Percentiles rank a stretch among this genome's conserved stretches.
phyloP scores from a whole-genome alignment of 2,888 invertebrate genomes.

The Mechanitis mazaeus region DNA sequence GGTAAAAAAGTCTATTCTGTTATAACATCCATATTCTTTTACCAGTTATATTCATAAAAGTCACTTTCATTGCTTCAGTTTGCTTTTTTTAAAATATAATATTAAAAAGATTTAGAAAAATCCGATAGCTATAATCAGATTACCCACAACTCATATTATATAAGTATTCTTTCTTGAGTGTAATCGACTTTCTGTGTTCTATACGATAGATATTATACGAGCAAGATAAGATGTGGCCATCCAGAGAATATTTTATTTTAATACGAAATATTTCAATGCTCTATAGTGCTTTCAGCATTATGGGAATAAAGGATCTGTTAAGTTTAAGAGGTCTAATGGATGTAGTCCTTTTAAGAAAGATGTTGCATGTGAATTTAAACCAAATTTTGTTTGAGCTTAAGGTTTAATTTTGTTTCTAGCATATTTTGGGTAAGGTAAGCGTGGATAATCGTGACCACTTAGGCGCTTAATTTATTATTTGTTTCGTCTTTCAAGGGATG shows the following conservation, averaged over 20 bases:
- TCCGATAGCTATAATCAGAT: conserved; percentile 12
- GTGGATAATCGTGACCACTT: conserved; percentile 34
- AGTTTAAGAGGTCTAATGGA: conserved; percentile 33
- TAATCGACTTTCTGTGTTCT: conserved; percentile 66
- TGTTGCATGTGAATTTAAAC: conserved; percentile 20
- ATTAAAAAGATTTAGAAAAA: conserved; percentile 9
- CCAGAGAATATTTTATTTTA: conserved; percentile 49
- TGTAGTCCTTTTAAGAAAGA: conserved; percentile 25
- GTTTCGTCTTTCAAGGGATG: conserved; percentile 33
- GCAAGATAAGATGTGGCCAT: conserved; percentile 51
- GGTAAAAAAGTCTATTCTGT: too few species aligned
- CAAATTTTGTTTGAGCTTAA: conserved; percentile 6
- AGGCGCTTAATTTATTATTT: conserved; percentile 35
- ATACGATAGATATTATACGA: conserved; percentile 67
- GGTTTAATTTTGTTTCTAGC: conserved; percentile 13
- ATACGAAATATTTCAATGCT: conserved; percentile 31
- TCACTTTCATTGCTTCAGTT: neutral
- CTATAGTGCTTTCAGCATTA: conserved; percentile 32
- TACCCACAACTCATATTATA: conserved; percentile 6
- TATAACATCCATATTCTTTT: too few species aligned
- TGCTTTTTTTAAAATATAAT: conserved; percentile 3
- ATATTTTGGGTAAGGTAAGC: conserved; percentile 21
- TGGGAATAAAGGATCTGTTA: conserved; percentile 31
- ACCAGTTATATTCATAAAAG: too few species aligned
- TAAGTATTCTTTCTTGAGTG: conserved; percentile 30